Evolutionary conservation across 1,140 invertebrate species (phyloP).

Genomic region (Neomicropteryx cornuta): DNA sequence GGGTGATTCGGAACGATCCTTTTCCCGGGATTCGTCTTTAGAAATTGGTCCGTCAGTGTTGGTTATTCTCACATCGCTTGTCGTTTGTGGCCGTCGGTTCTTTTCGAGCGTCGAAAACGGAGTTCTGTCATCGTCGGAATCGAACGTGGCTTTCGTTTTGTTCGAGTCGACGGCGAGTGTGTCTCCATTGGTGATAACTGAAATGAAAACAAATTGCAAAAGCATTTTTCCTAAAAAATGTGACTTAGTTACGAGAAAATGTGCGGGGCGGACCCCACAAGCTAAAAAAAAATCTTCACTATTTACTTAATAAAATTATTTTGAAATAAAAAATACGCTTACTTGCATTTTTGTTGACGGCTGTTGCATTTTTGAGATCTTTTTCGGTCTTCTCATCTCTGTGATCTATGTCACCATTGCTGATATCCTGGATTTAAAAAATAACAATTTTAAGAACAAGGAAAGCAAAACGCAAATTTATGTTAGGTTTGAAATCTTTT

Average conservation of each 20-base stretch:
- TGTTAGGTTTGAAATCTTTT: no score
- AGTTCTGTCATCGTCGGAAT: slow-evolving; percentile 39
- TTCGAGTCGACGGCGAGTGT: slow-evolving; percentile 30
- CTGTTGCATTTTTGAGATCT: no score
- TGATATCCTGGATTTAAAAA: no score
- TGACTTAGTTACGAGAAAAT: no score
- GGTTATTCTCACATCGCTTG: neutral
- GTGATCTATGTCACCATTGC: no score
- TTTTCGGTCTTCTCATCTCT: no score
- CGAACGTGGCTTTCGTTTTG: slow-evolving; percentile 35
- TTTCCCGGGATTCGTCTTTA: slow-evolving; percentile 12
- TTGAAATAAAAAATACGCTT: neutral
- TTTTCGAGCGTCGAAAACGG: slow-evolving; percentile 34
- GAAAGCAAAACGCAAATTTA: no score
- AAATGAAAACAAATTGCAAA: slow-evolving; percentile 8
- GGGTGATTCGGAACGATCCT: slow-evolving; percentile 31
- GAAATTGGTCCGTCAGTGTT: slow-evolving; percentile 18
- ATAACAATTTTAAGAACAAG: no score
- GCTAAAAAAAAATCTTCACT: neutral
- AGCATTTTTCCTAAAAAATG: no score
- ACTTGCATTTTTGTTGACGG: no score
- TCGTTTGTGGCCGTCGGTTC: neutral
- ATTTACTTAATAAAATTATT: neutral
- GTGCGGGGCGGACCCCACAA: neutral
- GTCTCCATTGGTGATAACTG: slow-evolving; percentile 24